Conservation (phyloP, 92 coral and sea anemone genomes). For the Parazoanthus darwini region DNA sequence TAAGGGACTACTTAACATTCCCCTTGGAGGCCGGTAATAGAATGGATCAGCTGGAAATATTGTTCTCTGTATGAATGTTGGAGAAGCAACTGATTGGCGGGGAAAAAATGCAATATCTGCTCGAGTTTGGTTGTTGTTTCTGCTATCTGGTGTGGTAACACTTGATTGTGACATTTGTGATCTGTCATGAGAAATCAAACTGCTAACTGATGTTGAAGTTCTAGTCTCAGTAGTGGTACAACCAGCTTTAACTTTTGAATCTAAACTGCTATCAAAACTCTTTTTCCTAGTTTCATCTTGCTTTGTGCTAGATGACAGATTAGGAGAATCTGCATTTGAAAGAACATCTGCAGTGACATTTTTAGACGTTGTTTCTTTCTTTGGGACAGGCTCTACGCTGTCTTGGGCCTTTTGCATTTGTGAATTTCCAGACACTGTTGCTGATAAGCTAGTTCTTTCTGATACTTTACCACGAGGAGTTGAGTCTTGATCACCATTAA, state of each 20-base stretch:
- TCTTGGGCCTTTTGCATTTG: background rate
- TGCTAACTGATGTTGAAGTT: constrained; percentile 31
- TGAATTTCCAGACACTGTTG: constrained; percentile 7
- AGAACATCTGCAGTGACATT: constrained; percentile 1
- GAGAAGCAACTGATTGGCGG: constrained; percentile 61
- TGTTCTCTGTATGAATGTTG: constrained; percentile 80
- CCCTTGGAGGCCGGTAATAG: constrained; percentile 50
- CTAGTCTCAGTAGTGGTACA: constrained; percentile 9
- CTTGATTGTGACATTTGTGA: constrained; percentile 11
- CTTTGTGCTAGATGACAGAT: constrained; percentile 6
- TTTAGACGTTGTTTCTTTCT: background rate
- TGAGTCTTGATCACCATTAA: background rate
- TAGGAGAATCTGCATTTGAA: constrained; percentile 19
- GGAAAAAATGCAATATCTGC: constrained; percentile 27
- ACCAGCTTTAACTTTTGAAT: background rate
- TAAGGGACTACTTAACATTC: constrained; percentile 44
- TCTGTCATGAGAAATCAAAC: background rate
- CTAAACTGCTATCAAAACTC: background rate
- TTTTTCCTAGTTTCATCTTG: background rate
- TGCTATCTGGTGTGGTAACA: background rate
- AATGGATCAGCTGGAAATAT: constrained; percentile 66
- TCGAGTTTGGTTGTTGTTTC: background rate
- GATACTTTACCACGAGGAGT: background rate
- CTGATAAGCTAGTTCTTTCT: constrained; percentile 1
- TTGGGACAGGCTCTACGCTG: background rate